A percentile compares a stretch with the other conserved stretches of the same genome.
These are phyloP conservation scores for Poecilia picta DNA, from an alignment of 2,797 vertebrate genomes.

Conservation along the genomic window DNA sequence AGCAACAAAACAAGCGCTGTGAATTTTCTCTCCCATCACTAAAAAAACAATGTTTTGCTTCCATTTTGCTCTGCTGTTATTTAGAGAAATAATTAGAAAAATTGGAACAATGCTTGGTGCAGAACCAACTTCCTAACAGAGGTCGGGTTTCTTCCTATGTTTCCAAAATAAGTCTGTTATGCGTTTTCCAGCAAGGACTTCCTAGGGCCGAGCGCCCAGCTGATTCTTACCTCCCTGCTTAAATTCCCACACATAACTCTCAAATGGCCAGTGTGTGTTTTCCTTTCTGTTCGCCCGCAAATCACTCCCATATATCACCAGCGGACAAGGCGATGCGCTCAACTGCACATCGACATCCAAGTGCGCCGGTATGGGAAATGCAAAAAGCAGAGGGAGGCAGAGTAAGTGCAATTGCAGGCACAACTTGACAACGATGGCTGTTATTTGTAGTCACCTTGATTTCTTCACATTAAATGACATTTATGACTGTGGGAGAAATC, in stretches of 20 bases:
- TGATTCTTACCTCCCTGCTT: slow-evolving; percentile 23
- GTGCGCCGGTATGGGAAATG: slow-evolving; percentile 22
- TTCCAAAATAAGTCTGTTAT: slow-evolving; percentile 26
- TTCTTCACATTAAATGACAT: neutral
- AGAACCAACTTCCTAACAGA: slow-evolving; percentile 7
- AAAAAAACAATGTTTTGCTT: neutral
- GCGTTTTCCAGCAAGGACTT: slow-evolving; percentile 23
- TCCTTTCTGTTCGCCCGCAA: slow-evolving; percentile 59
- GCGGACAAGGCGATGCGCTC: slow-evolving; percentile 56
- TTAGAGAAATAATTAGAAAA: slow-evolving; percentile 9
- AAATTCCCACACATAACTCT: slow-evolving; percentile 53
- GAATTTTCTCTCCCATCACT: slow-evolving; percentile 10
- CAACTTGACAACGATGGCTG: slow-evolving; percentile 13
- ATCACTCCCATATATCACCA: slow-evolving; percentile 71
- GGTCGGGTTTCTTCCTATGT: slow-evolving; percentile 10
- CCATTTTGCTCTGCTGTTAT: slow-evolving; percentile 16
- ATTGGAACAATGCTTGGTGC: neutral
- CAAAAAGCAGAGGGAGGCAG: slow-evolving; percentile 32
- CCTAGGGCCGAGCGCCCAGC: slow-evolving; percentile 20
- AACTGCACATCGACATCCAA: slow-evolving; percentile 56
- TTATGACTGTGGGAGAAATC: neutral
- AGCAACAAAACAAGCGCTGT: slow-evolving; percentile 43
- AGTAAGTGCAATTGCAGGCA: slow-evolving; percentile 16
- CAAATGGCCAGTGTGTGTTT: slow-evolving; percentile 40
- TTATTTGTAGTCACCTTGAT: neutral